These are phyloP conservation scores for Psephotus haematonotus DNA, from an alignment of 2,113 vertebrate genomes.

Conservation along the genomic window DNA sequence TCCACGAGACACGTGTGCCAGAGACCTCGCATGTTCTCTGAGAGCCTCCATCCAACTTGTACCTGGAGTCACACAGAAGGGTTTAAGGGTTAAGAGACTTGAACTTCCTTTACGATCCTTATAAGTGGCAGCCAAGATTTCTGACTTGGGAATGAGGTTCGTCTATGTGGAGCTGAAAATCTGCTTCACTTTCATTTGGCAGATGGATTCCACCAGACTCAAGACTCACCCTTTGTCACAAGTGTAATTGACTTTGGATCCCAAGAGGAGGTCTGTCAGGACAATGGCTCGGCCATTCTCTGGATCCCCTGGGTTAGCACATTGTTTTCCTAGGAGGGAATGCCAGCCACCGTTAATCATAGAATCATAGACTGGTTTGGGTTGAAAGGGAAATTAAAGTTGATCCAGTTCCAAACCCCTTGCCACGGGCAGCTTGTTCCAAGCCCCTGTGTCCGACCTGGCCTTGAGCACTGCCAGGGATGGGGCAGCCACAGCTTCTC, in stretches of 20 bases:
- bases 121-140: background rate
- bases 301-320: conserved; percentile 46
- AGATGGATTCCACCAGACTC: background rate
- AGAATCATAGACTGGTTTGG: background rate
- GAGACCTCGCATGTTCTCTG: conserved; percentile 47
- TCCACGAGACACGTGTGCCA: background rate
- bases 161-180: background rate
- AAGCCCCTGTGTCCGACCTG: background rate
- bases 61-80: conserved; percentile 13
- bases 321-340: conserved; percentile 56
- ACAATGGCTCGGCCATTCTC: conserved; percentile 25
- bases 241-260: conserved; percentile 45
- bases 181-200: background rate
- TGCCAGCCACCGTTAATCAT: background rate
- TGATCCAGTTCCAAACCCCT: background rate
- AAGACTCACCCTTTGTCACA: conserved; percentile 71
- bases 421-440: background rate
- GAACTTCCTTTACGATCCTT: background rate
- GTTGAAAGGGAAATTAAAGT: background rate
- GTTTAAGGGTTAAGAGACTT: background rate
- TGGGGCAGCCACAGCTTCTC: background rate
- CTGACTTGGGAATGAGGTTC: background rate
- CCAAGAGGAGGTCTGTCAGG: conserved; percentile 6
- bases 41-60: conserved; percentile 22
- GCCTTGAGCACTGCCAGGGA: background rate